Percentiles rank a stretch among this genome's conserved stretches.
Evolutionary conservation across 2,888 invertebrate species (phyloP).

Genomic region (Apotomis capreana): DNA sequence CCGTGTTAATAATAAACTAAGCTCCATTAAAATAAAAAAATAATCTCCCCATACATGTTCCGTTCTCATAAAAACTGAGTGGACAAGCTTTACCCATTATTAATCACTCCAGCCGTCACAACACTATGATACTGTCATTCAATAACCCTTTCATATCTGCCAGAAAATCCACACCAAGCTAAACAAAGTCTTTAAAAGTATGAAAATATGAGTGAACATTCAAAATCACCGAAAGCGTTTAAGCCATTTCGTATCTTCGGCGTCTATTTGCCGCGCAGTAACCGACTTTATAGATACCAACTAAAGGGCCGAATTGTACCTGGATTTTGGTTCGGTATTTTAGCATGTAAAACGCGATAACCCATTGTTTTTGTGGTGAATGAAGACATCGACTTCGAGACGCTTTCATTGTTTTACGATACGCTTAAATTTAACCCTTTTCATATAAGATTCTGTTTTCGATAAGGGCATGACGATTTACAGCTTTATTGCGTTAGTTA

Average conservation of each 20-base stretch:
- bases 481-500: neutral
- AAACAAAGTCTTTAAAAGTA: conserved; percentile 44
- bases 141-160: conserved; percentile 72
- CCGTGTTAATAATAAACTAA: conserved; percentile 18
- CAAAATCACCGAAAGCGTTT: conserved; percentile 30
- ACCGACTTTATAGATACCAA: conserved; percentile 42
- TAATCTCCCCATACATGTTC: conserved; percentile 62
- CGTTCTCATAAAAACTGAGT: conserved; percentile 66
- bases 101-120: conserved; percentile 81
- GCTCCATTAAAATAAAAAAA: conserved; percentile 46
- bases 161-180: neutral
- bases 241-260: conserved; percentile 49
- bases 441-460: conserved; percentile 2
- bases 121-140: conserved; percentile 80
- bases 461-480: neutral
- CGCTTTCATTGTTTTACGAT: conserved; percentile 29
- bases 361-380: conserved; percentile 77
- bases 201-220: conserved; percentile 7
- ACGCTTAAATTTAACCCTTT: neutral
- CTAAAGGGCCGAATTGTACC: conserved; percentile 42
- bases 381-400: conserved; percentile 75
- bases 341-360: conserved; percentile 70
- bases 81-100: conserved; percentile 79
- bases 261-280: conserved; percentile 42
- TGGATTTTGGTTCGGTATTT: conserved; percentile 20